Base-by-base conservation (phyloP, 2,888 invertebrate species). In the Blera fallax region DNA sequence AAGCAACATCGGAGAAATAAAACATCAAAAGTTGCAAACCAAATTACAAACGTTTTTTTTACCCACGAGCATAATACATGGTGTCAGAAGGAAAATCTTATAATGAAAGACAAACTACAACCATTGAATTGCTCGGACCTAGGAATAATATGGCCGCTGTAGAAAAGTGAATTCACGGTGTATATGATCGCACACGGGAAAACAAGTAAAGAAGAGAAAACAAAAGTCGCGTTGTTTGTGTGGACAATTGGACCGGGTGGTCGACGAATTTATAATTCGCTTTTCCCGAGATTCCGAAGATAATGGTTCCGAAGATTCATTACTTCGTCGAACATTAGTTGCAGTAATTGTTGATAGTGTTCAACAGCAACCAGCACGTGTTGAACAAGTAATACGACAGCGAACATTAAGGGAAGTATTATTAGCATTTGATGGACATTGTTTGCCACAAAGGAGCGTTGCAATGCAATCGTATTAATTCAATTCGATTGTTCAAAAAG, bases 401-500 rank as follows among this genome's bases (percentile, higher is more conserved):
- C 74, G 80, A 3, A 80, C 64, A 64, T 32, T 80, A 16, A 21
- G 56, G 3, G 34, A 69, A 10, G 62, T 83, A 5, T 40, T 83
- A 11, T 24, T 10, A 21, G 54, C 52, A 52, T 85, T 85, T 56
- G 70, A 85, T 43, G 43, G 27, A 14, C 48, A 85, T 60, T 81
- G 81, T 48, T 18, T 85, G 10, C 70, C 82, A 8, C 16, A 37
- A 18, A 67, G 45, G 24, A 84, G 32, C 16, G 14, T 62, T 14
- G 48, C 56, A 0, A 81, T 81, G 73, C 67, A 74, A 40, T 27
- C 60, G 0, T 87, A 21, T 45, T 87, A 87, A 65, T 87, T 73
- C 37, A 84, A 87, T 58, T 87, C 16, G 3, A 73, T 87, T 8
- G 14, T 64, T n/a, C 87, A 87, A 79, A 76, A 82, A 34, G 82